These are phyloP conservation scores for Nebria salina DNA, from an alignment of 2,888 invertebrate species.

Conservation along the genomic window DNA sequence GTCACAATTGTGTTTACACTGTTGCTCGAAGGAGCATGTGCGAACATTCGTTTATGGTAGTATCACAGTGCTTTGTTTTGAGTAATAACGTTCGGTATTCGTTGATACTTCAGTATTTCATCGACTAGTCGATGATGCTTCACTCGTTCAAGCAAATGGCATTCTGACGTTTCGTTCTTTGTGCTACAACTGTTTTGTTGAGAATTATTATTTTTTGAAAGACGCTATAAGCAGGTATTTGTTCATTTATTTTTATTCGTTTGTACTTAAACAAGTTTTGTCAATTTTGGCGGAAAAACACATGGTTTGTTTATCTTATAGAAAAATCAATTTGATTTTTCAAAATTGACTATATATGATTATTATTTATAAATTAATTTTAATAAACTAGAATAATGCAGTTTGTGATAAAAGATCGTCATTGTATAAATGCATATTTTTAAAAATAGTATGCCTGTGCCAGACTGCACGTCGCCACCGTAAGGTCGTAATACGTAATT, in stretches of 20 bases:
- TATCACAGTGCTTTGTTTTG: constrained; percentile 31
- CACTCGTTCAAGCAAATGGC: constrained; percentile 26
- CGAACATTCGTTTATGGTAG: constrained; percentile 23
- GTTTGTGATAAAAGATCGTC: no score
- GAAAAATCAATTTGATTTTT: no score
- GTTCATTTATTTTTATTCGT: background rate
- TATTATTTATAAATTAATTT: no score
- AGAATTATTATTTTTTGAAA: background rate
- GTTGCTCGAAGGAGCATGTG: constrained; percentile 41
- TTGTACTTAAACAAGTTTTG: no score
- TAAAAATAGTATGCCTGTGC: no score
- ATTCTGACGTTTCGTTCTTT: background rate
- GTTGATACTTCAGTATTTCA: background rate
- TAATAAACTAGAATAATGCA: no score
- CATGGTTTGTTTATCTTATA: no score
- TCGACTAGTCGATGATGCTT: background rate
- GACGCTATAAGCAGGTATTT: constrained; percentile 3
- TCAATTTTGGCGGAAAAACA: no score
- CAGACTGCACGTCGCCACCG: no score
- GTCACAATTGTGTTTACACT: constrained; percentile 37
- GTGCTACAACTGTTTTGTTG: background rate
- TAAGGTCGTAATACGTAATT: no score
- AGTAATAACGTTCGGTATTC: background rate
- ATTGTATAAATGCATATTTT: no score
- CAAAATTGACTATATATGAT: no score